Evolutionary conservation across 2,113 vertebrate genomes (phyloP), one percentile per base, ranked within the genome.

Genomic region (Haemorhous mexicanus): DNA sequence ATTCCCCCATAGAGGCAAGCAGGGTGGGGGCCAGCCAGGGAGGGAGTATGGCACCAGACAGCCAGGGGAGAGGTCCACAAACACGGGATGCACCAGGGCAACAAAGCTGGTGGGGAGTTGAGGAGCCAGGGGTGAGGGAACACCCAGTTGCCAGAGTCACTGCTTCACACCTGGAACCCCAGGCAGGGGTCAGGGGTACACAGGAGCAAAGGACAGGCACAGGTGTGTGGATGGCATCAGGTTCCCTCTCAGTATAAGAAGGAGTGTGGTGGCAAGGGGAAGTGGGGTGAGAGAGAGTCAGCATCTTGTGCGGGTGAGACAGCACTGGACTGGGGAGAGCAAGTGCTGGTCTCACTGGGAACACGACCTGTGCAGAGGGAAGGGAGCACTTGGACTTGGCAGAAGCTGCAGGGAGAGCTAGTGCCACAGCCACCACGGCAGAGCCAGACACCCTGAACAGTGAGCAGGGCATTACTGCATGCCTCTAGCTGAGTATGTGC

Each of bases 311-410:
- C 12, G 16, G 23, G 39, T 93, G 94, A 94, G 66, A 81, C 95
- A 93, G 79, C 35, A 2, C 19, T 0, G 5, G 39, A 61, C 1
- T 1, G 2, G 13, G 21, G 44, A 49, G 30, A 82, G 58, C 83
- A 46, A n/a, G 44, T 14, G 1, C 47, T 0, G 0, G 58, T 20
- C 0, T 0, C 32, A 1, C 0, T 1, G 61, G 30, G 64, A 84
- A 53, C 30, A 23, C 0, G 0, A 61, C 61, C 72, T 13, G 13
- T 5, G 55, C 16, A 5, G 39, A 56, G 46, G 28, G 23, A 62
- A 77, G 73, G 22, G 21, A 93, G 24, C 30, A 43, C 67, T 66
- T 4, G 5, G n/a, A 55, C 18, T 21, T 10, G 9, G 27, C 53
- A 52, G 32, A 49, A 4, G 2, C 55, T 26, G 5, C 50, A 47